These are phyloP conservation scores for Oncorhynchus gorbuscha DNA, from an alignment of 2,113 vertebrate species.

Conservation along the genomic window DNA sequence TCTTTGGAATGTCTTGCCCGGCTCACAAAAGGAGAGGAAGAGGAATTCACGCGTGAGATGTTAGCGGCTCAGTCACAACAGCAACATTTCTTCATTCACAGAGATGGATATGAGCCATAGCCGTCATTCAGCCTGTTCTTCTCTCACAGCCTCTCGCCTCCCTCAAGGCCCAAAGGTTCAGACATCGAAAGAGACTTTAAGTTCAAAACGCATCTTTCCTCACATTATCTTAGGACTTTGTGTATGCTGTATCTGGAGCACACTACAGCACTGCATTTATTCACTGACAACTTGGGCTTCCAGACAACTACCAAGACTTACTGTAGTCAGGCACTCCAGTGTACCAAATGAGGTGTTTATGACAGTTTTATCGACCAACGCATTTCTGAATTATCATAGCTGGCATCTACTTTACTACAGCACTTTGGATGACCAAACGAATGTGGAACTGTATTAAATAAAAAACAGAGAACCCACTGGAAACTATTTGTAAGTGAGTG, in stretches of 20 bases:
- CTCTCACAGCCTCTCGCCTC: constrained; percentile 15
- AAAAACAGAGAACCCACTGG: no score
- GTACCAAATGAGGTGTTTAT: no score
- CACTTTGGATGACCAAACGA: no score
- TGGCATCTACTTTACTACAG: no score
- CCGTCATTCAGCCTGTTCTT: constrained; percentile 35
- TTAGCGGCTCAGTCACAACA: constrained; percentile 31
- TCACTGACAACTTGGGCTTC: no score
- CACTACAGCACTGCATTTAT: no score
- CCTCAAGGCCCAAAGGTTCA: background rate
- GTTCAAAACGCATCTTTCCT: constrained; percentile 23
- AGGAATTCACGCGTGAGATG: constrained; percentile 33
- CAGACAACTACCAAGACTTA: no score
- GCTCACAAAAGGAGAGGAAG: constrained; percentile 36
- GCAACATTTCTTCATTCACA: constrained; percentile 35
- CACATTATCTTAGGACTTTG: constrained; percentile 36
- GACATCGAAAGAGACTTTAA: constrained; percentile 13
- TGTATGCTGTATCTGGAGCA: constrained; percentile 20
- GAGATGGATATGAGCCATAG: constrained; percentile 37
- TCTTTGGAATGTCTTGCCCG: constrained; percentile 41
- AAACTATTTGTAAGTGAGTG: no score
- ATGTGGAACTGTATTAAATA: no score
- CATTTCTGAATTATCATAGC: no score
- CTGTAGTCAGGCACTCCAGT: no score
- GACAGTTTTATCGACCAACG: no score